Percentiles rank a stretch among this genome's conserved stretches.
These are phyloP conservation scores for Mus caroli DNA, from an alignment of 2,797 vertebrate species.

Conservation along the genomic window DNA sequence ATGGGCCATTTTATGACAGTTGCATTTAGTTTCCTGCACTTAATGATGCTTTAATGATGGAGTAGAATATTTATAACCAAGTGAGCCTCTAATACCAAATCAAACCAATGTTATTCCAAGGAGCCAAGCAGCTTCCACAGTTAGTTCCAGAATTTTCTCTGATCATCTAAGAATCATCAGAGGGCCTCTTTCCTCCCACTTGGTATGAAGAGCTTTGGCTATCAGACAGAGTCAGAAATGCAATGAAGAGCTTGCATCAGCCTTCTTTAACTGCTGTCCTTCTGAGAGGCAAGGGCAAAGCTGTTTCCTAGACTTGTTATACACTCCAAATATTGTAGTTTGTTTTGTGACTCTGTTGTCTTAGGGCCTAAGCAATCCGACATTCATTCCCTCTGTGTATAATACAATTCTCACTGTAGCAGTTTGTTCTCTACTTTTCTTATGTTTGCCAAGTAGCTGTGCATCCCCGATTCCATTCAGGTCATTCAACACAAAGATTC, in stretches of 20 bases:
- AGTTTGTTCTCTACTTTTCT: slow-evolving; percentile 19
- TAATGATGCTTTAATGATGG: background rate
- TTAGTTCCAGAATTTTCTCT: slow-evolving; percentile 8
- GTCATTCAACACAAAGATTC: slow-evolving; percentile 42
- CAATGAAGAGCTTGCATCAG: background rate
- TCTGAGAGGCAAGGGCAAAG: background rate
- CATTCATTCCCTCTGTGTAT: background rate
- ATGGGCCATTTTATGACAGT: background rate
- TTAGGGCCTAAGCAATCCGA: background rate
- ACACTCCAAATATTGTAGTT: background rate
- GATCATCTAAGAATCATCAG: background rate
- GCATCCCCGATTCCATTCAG: background rate
- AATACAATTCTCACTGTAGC: slow-evolving; percentile 34
- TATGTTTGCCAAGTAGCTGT: background rate
- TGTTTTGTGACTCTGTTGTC: background rate
- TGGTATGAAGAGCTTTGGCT: background rate
- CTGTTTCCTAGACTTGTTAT: background rate
- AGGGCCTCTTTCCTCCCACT: background rate
- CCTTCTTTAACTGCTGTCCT: background rate
- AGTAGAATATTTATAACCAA: background rate
- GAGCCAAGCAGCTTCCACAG: background rate
- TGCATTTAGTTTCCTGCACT: background rate
- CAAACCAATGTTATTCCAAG: background rate
- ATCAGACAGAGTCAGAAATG: background rate
- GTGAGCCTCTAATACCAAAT: background rate